Evolutionary conservation across 2,113 vertebrate species (phyloP), one percentile per base, ranked within the genome.

Genomic region (Mixornis gularis): DNA sequence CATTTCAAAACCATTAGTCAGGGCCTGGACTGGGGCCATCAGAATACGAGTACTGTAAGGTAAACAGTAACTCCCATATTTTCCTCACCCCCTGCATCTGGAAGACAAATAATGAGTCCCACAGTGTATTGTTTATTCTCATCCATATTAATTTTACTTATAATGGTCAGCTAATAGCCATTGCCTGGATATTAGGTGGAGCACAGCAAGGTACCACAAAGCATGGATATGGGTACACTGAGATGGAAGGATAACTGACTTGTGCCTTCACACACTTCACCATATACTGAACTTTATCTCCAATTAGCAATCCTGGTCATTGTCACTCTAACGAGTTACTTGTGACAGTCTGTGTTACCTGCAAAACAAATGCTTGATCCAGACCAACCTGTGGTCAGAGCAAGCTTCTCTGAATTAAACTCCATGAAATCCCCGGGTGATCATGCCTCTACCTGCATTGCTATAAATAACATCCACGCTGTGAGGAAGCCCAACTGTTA

Each of bases 1-100:
- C 96, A 96, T 97, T 98, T 97, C 96, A 97, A 96, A 97, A 90
- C 86, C 87, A 95, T 98, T 98, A 97, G 96, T 97, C 97, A 98
- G 95, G 85, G 56, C 89, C 96, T 98, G 97, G 98, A 96, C 62
- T 41, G 30, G 55, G 78, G 96, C 97, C 97, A 98, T 96, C 73
- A 87, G 94, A 97, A 95, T 87, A 95, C 8, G 5, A 97, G 87
- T 80, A 93, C 89, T 96, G 93, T 80, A 95, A 97, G 95, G 94
- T 93, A 94, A 88, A 95, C 89, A 93, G 86, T 95, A 95, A 95
- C 92, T 97, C 79, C 90, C 81, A 86, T 87, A 77, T 92, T 97
- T 95, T 96, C 95, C 87, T 95, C 85, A 66, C 95, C 93, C 93
- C 41, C 66, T 87, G 89, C 93, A 97, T 97, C 97, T 97, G 96